phyloP scores from a whole-genome alignment of 1,140 invertebrate species.

The Heliconius himera region DNA sequence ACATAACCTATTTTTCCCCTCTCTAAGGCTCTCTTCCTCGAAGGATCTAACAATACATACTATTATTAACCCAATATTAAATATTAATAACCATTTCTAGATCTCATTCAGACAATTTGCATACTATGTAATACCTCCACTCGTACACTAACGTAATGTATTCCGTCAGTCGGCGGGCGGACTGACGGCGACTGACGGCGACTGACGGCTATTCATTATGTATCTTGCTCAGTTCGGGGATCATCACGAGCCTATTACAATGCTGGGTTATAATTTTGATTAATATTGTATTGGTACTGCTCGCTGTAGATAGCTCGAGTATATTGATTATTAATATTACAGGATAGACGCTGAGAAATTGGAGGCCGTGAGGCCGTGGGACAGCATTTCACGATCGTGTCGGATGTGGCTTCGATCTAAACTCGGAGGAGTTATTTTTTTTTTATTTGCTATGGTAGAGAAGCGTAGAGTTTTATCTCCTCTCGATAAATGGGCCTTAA shows the following conservation, averaged over 20 bases:
- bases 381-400: too few relatives aligned
- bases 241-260: slow-evolving; percentile 3
- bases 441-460: too few relatives aligned
- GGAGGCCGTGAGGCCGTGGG: too few relatives aligned
- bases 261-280: slow-evolving; percentile 9
- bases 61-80: neutral
- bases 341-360: too few relatives aligned
- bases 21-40: too few relatives aligned
- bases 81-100: slow-evolving; percentile 1
- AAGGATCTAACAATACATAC: neutral
- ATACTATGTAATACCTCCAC: neutral
- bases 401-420: too few relatives aligned
- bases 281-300: slow-evolving; percentile 11
- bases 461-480: too few relatives aligned
- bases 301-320: neutral
- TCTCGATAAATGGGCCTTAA: too few relatives aligned
- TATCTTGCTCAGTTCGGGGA: slow-evolving; percentile 7
- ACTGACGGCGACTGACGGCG: neutral
- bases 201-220: slow-evolving; percentile 21
- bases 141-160: slow-evolving; percentile 5
- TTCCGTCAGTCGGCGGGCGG: neutral
- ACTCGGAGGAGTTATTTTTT: too few relatives aligned
- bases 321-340: neutral
- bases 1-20: too few relatives aligned
- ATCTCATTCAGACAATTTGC: slow-evolving; percentile 6